Conservation (phyloP, 2,888 invertebrate species). For the Dendrolimus pini region DNA sequence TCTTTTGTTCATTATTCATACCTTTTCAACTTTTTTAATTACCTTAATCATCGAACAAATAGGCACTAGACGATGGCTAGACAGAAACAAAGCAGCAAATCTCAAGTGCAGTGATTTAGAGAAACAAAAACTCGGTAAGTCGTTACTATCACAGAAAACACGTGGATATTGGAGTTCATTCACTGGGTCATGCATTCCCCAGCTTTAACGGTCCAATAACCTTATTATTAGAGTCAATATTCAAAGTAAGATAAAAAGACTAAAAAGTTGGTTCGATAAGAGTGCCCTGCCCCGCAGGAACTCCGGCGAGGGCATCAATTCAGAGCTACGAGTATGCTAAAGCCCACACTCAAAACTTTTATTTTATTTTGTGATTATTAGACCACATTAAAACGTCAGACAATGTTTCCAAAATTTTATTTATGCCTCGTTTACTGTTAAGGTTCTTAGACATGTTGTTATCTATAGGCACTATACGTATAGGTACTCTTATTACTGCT, state of each 20-base stretch:
- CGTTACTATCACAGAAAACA: slow-evolving; percentile 16
- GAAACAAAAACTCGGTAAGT: no score
- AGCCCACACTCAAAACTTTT: slow-evolving; percentile 61
- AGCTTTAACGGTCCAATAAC: slow-evolving; percentile 48
- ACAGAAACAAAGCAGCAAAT: no score
- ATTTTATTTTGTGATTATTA: slow-evolving; percentile 66
- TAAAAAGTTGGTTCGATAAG: slow-evolving; percentile 46
- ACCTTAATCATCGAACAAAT: no score
- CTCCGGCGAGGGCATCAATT: slow-evolving; percentile 57
- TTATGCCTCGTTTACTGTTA: no score
- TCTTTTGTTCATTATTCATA: no score
- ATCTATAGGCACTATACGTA: no score
- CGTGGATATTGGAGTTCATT: slow-evolving; percentile 49
- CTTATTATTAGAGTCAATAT: slow-evolving; percentile 66
- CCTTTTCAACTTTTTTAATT: no score
- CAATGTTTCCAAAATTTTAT: slow-evolving; percentile 43
- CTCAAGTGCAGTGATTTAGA: no score
- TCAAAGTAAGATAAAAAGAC: slow-evolving; percentile 61
- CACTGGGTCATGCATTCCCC: slow-evolving; percentile 42
- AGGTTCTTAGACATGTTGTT: no score
- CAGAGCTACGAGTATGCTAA: slow-evolving; percentile 47
- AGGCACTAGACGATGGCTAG: no score
- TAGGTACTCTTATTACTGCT: no score
- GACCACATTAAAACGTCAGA: slow-evolving; percentile 68
- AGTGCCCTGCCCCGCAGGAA: slow-evolving; percentile 31